Conservation (phyloP, 2,888 invertebrate genomes). For the Lysandra bellargus region DNA sequence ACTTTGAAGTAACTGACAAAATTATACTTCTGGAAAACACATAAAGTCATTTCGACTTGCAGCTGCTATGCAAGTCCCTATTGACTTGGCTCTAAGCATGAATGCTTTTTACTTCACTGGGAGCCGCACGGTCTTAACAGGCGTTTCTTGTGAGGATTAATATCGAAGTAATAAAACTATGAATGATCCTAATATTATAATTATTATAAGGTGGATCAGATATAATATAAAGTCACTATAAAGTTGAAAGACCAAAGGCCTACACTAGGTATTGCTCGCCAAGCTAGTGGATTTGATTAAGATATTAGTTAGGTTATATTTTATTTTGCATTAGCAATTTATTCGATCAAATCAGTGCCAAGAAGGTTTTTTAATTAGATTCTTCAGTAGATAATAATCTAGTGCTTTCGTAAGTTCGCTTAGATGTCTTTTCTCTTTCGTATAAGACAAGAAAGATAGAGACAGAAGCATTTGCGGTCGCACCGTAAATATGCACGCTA, state of each 20-base stretch:
- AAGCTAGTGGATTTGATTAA: slow-evolving; percentile 10
- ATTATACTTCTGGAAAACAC: too few species aligned
- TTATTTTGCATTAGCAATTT: background rate
- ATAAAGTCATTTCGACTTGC: too few species aligned
- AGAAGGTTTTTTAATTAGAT: background rate
- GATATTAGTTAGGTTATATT: background rate
- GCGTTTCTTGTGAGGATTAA: background rate
- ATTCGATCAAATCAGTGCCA: background rate
- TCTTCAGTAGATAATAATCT: background rate
- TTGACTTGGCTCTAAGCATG: too few species aligned
- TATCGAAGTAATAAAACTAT: background rate
- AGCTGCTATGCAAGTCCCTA: too few species aligned
- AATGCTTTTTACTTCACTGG: too few species aligned
- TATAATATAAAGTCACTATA: background rate
- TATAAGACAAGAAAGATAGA: background rate
- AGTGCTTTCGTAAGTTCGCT: background rate
- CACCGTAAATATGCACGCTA: background rate
- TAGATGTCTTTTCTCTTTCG: background rate
- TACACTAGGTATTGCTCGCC: slow-evolving; percentile 1
- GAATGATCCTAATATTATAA: background rate
- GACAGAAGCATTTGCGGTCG: background rate
- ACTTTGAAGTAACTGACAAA: too few species aligned
- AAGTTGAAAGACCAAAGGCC: slow-evolving; percentile 8
- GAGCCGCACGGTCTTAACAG: background rate
- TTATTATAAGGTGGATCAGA: background rate